phyloP scores from a whole-genome alignment of 2,113 vertebrate species.

The Raja brachyura region DNA sequence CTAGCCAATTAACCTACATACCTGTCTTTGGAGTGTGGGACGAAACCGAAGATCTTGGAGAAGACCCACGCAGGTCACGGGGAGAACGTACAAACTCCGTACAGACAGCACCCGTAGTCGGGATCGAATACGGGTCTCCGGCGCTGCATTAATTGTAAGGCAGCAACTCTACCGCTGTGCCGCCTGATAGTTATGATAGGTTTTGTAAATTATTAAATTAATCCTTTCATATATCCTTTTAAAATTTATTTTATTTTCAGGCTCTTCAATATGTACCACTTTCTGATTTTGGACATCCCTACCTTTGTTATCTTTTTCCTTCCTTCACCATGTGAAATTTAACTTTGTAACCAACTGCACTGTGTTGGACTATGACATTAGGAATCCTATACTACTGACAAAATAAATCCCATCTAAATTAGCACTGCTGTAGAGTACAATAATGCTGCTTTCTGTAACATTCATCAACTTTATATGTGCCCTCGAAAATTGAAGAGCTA shows the following conservation, averaged over 20 bases:
- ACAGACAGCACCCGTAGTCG: no score
- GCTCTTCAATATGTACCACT: not conserved
- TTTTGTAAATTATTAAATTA: not conserved
- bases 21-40: no score
- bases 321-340: not conserved
- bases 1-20: no score
- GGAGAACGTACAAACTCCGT: no score
- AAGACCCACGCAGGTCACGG: no score
- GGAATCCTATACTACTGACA: not conserved
- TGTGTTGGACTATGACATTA: not conserved
- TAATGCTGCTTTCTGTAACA: not conserved
- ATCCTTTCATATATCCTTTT: not conserved
- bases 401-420: not conserved
- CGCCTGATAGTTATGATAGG: not conserved
- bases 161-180: no score
- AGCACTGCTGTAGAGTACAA: not conserved
- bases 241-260: not conserved
- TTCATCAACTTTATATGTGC: not conserved
- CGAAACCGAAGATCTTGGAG: no score
- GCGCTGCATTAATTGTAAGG: no score
- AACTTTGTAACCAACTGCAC: not conserved
- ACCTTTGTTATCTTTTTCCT: not conserved
- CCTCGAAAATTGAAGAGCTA: not conserved
- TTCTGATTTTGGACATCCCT: not conserved
- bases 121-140: no score